A percentile compares a stretch with the other conserved stretches of the same genome.
Conservation (phyloP, 2,797 vertebrate genomes). For the Philypnodon macrostomus region DNA sequence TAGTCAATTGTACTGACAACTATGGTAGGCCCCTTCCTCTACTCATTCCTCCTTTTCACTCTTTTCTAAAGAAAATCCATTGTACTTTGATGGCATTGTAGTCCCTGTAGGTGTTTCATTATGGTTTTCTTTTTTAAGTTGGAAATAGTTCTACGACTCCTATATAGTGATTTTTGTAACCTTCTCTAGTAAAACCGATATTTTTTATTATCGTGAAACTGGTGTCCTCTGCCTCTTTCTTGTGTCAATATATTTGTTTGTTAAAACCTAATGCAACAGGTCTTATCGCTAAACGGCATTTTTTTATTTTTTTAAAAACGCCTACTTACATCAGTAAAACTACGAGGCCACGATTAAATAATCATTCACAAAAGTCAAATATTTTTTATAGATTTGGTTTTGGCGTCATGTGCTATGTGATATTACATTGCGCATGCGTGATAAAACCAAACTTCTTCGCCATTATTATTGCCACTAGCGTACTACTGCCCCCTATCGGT, state of each 20-base stretch:
- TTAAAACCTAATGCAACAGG: neutral
- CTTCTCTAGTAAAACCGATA: constrained; percentile 99
- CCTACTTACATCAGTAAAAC: no score
- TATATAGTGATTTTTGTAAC: constrained; percentile 96
- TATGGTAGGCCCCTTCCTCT: constrained; percentile 76
- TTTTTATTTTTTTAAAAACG: no score
- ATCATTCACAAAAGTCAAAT: no score
- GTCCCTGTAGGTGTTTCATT: constrained; percentile 81
- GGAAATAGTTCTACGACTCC: constrained; percentile 79
- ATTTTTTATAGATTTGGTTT: no score
- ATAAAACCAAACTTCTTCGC: no score
- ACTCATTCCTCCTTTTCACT: constrained; percentile 26
- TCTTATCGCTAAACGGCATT: no score
- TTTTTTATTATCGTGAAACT: constrained; percentile 98
- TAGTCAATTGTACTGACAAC: constrained; percentile 91
- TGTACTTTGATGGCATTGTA: constrained; percentile 82
- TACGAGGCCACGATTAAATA: no score
- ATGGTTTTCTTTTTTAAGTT: constrained; percentile 78
- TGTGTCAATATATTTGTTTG: constrained; percentile 21
- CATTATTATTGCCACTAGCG: no score
- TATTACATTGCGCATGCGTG: no score
- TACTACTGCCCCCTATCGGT: no score
- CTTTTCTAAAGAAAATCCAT: constrained; percentile 76
- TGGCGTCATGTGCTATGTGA: no score
- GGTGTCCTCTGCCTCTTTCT: constrained; percentile 82